phyloP scores from a whole-genome alignment of 2,888 invertebrate species.

The Gastrophysa polygoni region DNA sequence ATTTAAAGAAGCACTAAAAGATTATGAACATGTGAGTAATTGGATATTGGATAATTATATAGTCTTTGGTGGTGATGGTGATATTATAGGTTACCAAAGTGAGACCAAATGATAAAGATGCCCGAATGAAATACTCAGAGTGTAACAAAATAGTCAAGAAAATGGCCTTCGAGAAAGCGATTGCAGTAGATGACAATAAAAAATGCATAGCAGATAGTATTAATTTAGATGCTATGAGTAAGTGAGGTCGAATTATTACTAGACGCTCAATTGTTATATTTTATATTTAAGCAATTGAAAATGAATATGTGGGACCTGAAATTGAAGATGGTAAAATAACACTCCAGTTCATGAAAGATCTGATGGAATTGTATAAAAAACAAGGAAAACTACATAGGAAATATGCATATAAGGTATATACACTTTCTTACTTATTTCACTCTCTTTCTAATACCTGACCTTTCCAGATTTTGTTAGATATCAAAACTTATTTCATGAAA shows the following conservation, averaged over 20 bases:
- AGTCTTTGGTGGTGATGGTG: neutral
- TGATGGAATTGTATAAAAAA: constrained; percentile 88
- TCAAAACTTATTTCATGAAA: constrained; percentile 81
- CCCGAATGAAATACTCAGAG: constrained; percentile 88
- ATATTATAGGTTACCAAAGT: constrained; percentile 81
- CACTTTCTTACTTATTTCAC: constrained; percentile 3
- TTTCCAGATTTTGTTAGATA: constrained; percentile 87
- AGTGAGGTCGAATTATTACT: constrained; percentile 48
- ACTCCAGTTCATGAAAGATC: constrained; percentile 82
- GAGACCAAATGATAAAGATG: constrained; percentile 93
- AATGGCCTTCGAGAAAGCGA: constrained; percentile 95
- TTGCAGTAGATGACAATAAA: constrained; percentile 88
- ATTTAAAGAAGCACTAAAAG: constrained; percentile 94
- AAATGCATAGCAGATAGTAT: constrained; percentile 87
- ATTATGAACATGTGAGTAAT: constrained; percentile 90
- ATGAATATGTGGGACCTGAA: constrained; percentile 90
- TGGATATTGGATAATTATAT: neutral
- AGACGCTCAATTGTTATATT: neutral
- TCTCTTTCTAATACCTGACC: neutral
- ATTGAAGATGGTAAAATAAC: constrained; percentile 90
- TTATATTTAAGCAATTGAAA: constrained; percentile 79
- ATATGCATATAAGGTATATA: constrained; percentile 91
- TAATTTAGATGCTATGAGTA: constrained; percentile 90
- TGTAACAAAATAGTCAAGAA: constrained; percentile 96
- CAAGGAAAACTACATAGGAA: constrained; percentile 95